phyloP scores from a whole-genome alignment of 2,797 vertebrate genomes.

The Squalus acanthias region DNA sequence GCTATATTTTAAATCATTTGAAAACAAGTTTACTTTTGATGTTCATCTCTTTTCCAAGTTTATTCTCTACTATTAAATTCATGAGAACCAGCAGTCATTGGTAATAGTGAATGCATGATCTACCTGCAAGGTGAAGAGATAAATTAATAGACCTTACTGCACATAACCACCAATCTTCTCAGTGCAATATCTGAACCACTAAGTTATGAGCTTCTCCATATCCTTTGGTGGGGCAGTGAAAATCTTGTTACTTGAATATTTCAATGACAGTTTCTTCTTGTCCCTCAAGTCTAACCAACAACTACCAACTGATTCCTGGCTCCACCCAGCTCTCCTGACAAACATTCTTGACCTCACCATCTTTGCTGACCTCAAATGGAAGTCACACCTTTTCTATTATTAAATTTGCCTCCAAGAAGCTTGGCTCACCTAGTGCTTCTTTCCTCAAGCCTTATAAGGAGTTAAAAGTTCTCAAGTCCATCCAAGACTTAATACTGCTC shows the following conservation, averaged over 20 bases:
- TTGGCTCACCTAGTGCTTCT: not conserved
- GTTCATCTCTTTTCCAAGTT: too few relatives aligned
- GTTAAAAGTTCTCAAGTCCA: not conserved
- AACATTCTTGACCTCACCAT: not conserved
- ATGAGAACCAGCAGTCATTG: too few relatives aligned
- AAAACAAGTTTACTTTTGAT: too few relatives aligned
- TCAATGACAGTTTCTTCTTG: not conserved
- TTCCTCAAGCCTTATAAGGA: not conserved
- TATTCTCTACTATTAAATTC: too few relatives aligned
- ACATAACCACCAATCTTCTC: too few relatives aligned
- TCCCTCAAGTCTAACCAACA: not conserved
- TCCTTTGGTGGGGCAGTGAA: not conserved
- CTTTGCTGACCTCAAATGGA: not conserved
- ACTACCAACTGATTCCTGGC: not conserved
- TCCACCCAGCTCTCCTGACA: not conserved
- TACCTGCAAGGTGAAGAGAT: too few relatives aligned
- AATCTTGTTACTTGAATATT: not conserved
- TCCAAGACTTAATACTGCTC: not conserved
- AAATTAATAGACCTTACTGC: too few relatives aligned
- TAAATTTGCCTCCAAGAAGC: not conserved
- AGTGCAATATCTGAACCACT: not conserved
- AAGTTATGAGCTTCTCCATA: not conserved
- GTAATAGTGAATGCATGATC: too few relatives aligned
- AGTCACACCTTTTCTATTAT: not conserved
- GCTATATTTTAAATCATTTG: too few relatives aligned